Evolutionary conservation across 2,888 invertebrate genomes (phyloP).

Genomic region (Hypercompe scribonia): DNA sequence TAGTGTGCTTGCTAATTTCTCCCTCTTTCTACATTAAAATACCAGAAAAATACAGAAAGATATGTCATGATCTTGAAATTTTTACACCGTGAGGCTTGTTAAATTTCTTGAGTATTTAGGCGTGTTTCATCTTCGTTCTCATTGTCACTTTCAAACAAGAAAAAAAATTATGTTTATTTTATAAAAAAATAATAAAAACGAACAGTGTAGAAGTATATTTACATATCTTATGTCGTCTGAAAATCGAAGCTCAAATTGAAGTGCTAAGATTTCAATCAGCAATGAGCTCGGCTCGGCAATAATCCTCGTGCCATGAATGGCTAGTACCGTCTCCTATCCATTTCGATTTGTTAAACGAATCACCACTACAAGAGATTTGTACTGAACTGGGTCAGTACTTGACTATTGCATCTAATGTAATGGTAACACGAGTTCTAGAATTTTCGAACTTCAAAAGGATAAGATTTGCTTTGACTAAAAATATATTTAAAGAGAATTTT

Average conservation of each 20-base stretch:
- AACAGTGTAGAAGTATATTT: not conserved
- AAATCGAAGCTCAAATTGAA: constrained; percentile 21
- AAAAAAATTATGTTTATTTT: not conserved
- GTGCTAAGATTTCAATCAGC: constrained; percentile 28
- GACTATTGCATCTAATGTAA: constrained; percentile 22
- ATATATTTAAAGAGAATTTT: not conserved
- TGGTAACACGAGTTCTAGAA: constrained; percentile 5
- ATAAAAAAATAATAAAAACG: not conserved
- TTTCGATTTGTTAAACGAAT: constrained; percentile 27
- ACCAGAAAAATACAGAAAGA: too few species aligned
- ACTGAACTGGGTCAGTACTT: constrained; percentile 22
- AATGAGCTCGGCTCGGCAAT: constrained; percentile 23
- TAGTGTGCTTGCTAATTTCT: too few species aligned
- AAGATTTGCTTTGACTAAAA: not conserved
- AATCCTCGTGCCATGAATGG: constrained; percentile 22
- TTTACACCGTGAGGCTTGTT: too few species aligned
- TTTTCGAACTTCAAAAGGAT: constrained; percentile 11
- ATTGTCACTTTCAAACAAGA: too few species aligned
- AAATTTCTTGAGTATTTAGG: too few species aligned
- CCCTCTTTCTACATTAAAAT: too few species aligned
- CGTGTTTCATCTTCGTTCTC: too few species aligned
- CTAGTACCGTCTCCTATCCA: constrained; percentile 15
- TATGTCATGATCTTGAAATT: too few species aligned
- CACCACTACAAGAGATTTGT: constrained; percentile 19
- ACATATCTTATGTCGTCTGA: constrained; percentile 15